Evolutionary conservation across 2,113 vertebrate genomes (phyloP).

Genomic region (Opisthocomus hoazin): DNA sequence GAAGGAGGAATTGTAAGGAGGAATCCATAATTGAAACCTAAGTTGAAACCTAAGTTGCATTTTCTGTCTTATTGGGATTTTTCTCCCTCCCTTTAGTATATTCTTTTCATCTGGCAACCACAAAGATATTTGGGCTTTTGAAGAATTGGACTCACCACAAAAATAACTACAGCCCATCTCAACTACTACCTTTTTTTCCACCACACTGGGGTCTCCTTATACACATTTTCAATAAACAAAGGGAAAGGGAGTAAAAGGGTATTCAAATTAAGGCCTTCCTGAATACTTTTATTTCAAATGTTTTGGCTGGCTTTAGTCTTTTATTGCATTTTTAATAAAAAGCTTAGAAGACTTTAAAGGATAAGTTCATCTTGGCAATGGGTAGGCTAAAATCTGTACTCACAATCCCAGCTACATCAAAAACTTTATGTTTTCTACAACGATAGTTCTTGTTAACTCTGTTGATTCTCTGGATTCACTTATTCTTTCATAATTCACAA

Average conservation of each 20-base stretch:
- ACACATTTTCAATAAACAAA: neutral
- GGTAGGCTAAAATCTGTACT: neutral
- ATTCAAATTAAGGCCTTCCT: slow-evolving; percentile 18
- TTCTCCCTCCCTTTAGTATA: neutral
- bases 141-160: neutral
- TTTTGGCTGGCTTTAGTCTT: slow-evolving; percentile 29
- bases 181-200: neutral
- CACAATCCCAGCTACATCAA: neutral
- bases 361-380: neutral
- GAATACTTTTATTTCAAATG: slow-evolving; percentile 13
- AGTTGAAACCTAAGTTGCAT: neutral
- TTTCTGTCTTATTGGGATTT: neutral
- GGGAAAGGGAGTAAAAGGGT: neutral
- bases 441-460: neutral
- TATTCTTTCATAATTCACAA: neutral
- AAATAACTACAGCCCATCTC: neutral
- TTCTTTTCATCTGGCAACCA: neutral
- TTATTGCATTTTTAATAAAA: slow-evolving; percentile 46
- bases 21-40: neutral
- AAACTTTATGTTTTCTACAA: neutral
- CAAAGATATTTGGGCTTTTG: neutral
- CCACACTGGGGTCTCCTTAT: neutral
- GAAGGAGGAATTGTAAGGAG: neutral
- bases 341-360: neutral
- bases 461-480: neutral